These are phyloP conservation scores for Bradypodion ventrale DNA, from an alignment of 2,797 vertebrate genomes.

Conservation along the genomic window DNA sequence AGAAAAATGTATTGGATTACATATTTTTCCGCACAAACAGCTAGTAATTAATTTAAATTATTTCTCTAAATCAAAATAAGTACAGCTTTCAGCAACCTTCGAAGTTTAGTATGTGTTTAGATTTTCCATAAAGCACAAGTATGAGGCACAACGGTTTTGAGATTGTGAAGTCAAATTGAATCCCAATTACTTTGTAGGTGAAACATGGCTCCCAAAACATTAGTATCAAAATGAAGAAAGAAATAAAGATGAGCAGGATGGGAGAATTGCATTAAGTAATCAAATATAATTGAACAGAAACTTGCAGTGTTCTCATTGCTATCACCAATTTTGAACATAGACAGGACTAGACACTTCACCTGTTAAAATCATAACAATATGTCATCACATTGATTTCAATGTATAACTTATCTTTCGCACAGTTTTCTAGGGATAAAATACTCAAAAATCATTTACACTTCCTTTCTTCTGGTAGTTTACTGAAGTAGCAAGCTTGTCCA, in stretches of 20 bases:
- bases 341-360: background rate
- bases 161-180: constrained; percentile 46
- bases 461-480: too few species aligned
- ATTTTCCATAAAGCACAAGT: constrained; percentile 50
- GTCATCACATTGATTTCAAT: too few species aligned
- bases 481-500: too few species aligned
- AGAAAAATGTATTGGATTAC: constrained; percentile 62
- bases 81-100: constrained; percentile 61
- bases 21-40: constrained; percentile 60
- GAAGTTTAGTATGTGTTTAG: constrained; percentile 67
- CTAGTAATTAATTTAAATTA: constrained; percentile 63
- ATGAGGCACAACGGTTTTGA: constrained; percentile 48
- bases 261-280: background rate
- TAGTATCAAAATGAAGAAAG: constrained; percentile 29
- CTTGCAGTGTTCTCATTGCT: background rate
- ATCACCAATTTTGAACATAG: background rate
- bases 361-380: background rate
- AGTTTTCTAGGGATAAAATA: too few species aligned
- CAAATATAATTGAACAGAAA: background rate
- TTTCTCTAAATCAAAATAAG: constrained; percentile 68
- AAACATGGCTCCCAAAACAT: constrained; percentile 27
- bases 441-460: too few species aligned
- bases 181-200: constrained; percentile 51
- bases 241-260: background rate
- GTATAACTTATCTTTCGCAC: too few species aligned